Conservation (phyloP, 2,113 vertebrate genomes). For the Tachysurus vachellii region DNA sequence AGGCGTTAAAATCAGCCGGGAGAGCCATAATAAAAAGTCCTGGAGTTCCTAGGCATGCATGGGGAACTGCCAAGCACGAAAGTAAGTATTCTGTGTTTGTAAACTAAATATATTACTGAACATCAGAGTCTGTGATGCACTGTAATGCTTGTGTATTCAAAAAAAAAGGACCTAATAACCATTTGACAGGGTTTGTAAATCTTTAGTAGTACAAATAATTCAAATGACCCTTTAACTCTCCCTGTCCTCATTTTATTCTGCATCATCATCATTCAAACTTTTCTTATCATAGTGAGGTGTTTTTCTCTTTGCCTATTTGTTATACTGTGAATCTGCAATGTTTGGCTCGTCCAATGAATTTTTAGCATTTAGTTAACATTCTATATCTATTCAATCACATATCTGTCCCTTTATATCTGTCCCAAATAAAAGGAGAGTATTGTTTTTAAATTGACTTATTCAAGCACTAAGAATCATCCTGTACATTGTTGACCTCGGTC, state of each 20-base stretch:
- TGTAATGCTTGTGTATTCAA: background rate
- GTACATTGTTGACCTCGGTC: background rate
- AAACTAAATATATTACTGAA: background rate
- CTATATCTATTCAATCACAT: background rate
- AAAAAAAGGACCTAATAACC: background rate
- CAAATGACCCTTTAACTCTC: background rate
- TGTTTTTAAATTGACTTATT: background rate
- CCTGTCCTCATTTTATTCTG: background rate
- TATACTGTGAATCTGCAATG: background rate
- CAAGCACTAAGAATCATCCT: background rate
- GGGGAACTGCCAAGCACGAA: slow-evolving; percentile 81
- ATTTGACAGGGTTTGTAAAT: background rate
- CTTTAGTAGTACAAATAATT: background rate
- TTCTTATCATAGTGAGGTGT: background rate
- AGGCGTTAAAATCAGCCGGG: slow-evolving; percentile 83
- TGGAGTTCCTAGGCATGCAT: slow-evolving; percentile 79
- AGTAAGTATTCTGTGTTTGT: slow-evolving; percentile 70
- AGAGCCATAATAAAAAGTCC: slow-evolving; percentile 86
- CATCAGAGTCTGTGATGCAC: background rate
- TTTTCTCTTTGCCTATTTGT: background rate
- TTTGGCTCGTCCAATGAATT: background rate
- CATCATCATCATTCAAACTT: background rate
- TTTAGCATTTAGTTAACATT: background rate
- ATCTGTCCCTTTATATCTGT: too few species aligned
- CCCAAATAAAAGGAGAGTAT: background rate